A percentile compares a stretch with the other conserved stretches of the same genome.
Conservation (phyloP, 2,888 invertebrate genomes). For the Pinctada fucata region DNA sequence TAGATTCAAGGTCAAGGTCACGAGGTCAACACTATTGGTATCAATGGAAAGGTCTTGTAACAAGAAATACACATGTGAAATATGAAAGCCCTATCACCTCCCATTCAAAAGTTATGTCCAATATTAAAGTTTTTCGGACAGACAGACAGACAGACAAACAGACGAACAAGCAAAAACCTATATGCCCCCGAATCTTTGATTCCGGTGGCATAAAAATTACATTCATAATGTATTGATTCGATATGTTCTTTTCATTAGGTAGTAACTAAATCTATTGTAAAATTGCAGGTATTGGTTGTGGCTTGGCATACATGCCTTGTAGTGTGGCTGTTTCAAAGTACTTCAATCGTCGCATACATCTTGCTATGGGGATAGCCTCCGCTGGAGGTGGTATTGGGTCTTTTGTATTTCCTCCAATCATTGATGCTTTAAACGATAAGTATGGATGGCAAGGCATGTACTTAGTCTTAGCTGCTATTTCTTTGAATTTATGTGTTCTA, state of each 20-base stretch:
- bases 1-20: too few relatives aligned
- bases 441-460: conserved; percentile 31
- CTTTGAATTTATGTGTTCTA: conserved; percentile 25
- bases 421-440: conserved; percentile 22
- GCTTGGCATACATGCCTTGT: conserved; percentile 34
- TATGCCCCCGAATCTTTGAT: too few relatives aligned
- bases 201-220: too few relatives aligned
- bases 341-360: conserved; percentile 23
- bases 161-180: too few relatives aligned
- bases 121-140: too few relatives aligned
- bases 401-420: conserved; percentile 36
- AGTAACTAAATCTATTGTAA: neutral
- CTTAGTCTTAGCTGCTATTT: conserved; percentile 26
- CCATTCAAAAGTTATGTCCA: too few relatives aligned
- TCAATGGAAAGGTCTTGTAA: too few relatives aligned
- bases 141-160: too few relatives aligned
- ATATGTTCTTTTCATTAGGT: neutral
- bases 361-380: conserved; percentile 33
- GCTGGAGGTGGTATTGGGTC: conserved; percentile 34
- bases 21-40: too few relatives aligned
- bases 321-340: conserved; percentile 34
- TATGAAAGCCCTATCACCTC: too few relatives aligned
- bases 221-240: neutral
- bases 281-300: conserved; percentile 34
- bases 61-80: too few relatives aligned